These are phyloP conservation scores for Eira barbara DNA, from an alignment of 2,113 vertebrate genomes.

Conservation along the genomic window DNA sequence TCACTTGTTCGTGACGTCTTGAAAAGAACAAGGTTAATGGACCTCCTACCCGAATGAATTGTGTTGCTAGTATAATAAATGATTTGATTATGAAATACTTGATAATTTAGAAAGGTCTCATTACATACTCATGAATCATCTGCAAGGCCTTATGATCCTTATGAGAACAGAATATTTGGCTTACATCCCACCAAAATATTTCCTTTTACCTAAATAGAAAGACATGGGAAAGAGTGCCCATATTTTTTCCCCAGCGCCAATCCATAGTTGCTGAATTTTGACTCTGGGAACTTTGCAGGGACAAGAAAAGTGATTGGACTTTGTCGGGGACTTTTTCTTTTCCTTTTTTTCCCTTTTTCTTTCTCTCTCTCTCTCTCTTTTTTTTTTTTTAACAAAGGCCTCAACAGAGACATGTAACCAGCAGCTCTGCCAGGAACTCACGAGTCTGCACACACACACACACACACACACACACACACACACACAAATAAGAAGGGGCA, in stretches of 20 bases:
- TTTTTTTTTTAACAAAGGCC: not conserved
- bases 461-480: slow-evolving; percentile 49
- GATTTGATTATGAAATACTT: not conserved
- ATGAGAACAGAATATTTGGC: slow-evolving; percentile 72
- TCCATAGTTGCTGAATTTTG: slow-evolving; percentile 32
- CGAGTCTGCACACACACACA: not conserved
- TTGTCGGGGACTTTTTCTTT: slow-evolving; percentile 15
- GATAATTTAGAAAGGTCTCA: not conserved
- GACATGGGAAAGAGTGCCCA: slow-evolving; percentile 77
- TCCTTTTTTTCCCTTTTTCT: not conserved
- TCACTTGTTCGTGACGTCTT: not conserved
- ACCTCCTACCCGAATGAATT: not conserved
- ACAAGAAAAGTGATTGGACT: slow-evolving; percentile 37
- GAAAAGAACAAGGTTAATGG: not conserved
- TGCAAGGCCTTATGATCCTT: slow-evolving; percentile 47
- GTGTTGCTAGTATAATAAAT: not conserved
- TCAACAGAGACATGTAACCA: not conserved
- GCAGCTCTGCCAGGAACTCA: slow-evolving; percentile 70
- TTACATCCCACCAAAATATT: slow-evolving; percentile 76
- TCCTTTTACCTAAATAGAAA: slow-evolving; percentile 84
- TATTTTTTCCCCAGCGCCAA: slow-evolving; percentile 69
- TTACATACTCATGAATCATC: slow-evolving; percentile 11
- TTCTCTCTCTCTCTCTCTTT: not conserved
- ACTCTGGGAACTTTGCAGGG: slow-evolving; percentile 56
- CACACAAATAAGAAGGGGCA: slow-evolving; percentile 65